Evolutionary conservation across 2,888 invertebrate species (phyloP), one percentile per base, ranked within the genome.

Genomic region (Lepas anatifera): DNA sequence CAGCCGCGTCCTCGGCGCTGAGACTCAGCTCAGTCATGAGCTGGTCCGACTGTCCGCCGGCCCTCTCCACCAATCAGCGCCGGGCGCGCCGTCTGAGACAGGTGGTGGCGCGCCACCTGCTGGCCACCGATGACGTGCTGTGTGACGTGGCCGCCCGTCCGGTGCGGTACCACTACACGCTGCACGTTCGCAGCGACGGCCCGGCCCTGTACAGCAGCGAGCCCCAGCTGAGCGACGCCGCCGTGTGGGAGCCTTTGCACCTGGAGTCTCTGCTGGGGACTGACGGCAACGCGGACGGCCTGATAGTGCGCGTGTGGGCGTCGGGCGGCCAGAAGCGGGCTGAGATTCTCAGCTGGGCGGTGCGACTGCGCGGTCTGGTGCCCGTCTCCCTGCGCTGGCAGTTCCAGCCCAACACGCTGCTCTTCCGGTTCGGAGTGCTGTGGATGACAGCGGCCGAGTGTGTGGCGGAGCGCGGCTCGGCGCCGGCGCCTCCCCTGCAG

Each of bases 321-420:
- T 11, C 13, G 3, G 3, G 39, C 64, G 64, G 39, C 64, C 6
- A 27, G 13, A 22, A n/a, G n/a, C 3, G 8, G 64, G 37, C 37
- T 8, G n/a, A 39, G 37, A 25, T 70, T 16, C 67, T 67, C 48
- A 52, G 67, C 27, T 70, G 70, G 70, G 37, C 67, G n/a, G 68
- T 70, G 27, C 13, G 35, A 25, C 48, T 70, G 29, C 29, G 68
- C n/a, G 70, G 52, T 16, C 67, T 70, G 32, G 70, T 70, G 66
- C 70, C 70, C 35, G 50, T 70, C 11, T 37, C 37, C n/a, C 25
- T 39, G 39, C 37, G 39, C 22, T 64, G 64, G 39, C 32, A n/a
- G 64, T 39, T 64, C 39, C 25, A n/a, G 64, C 39, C 64, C 64
- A 70, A 70, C 46, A 67, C 70, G n/a, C 66, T 70, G 37, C 67